phyloP scores from a whole-genome alignment of 2,888 invertebrate species.

The Temnothorax ravouxi region DNA sequence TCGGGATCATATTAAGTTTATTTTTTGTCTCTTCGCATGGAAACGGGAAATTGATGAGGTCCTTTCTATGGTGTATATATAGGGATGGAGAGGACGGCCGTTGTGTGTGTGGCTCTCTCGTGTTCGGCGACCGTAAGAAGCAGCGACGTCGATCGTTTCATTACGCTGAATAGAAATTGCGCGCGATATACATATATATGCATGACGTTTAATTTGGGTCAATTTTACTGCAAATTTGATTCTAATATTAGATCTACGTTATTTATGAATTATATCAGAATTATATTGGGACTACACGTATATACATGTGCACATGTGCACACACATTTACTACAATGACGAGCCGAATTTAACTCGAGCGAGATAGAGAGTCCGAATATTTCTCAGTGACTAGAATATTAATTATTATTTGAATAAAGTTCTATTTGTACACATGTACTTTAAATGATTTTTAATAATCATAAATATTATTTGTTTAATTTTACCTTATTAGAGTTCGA shows the following conservation, averaged over 20 bases:
- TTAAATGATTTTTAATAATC: conserved; percentile 31
- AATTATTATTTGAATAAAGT: neutral
- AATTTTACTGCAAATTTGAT: conserved; percentile 18
- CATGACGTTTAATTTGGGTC: conserved; percentile 9
- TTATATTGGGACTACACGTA: neutral
- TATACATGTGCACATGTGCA: too few species aligned
- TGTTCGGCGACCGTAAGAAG: conserved; percentile 48
- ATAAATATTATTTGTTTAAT: neutral
- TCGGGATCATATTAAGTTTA: conserved; percentile 78
- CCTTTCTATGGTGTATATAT: conserved; percentile 65
- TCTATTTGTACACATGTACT: neutral
- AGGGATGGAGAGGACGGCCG: conserved; percentile 59
- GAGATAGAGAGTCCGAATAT: neutral
- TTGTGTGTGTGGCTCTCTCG: conserved; percentile 35
- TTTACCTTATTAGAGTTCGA: neutral
- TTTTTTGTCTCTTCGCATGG: conserved; percentile 75
- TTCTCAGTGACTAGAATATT: neutral
- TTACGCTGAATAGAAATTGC: conserved; percentile 52
- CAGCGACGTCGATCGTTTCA: conserved; percentile 51
- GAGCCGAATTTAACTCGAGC: neutral
- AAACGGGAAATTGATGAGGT: conserved; percentile 78
- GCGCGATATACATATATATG: neutral
- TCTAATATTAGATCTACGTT: conserved; percentile 6
- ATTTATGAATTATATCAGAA: conserved; percentile 28
- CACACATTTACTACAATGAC: neutral